Percentiles rank a stretch among this genome's conserved stretches.
Conservation (phyloP, 2,113 vertebrate genomes). For the Mirounga angustirostris region DNA sequence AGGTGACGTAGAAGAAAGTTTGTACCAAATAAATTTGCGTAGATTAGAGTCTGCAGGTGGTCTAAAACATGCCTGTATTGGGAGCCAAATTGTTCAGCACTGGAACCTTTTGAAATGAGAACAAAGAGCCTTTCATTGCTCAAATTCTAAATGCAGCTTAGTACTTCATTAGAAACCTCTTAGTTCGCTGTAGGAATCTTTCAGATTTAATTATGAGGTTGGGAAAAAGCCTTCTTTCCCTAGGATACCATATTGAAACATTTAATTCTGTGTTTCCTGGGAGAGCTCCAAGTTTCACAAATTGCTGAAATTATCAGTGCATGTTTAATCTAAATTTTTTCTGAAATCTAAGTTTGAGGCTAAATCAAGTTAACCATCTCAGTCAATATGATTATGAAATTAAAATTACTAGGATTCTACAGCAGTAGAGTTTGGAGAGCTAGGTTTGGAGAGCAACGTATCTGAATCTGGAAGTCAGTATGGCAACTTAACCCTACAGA, state of each 20-base stretch:
- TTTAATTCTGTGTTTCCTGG: slow-evolving; percentile 84
- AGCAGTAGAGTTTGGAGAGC: background rate
- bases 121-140: slow-evolving; percentile 89
- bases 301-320: slow-evolving; percentile 70
- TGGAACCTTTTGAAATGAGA: slow-evolving; percentile 86
- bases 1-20: slow-evolving; percentile 85
- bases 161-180: slow-evolving; percentile 90
- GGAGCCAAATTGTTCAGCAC: slow-evolving; percentile 85
- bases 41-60: slow-evolving; percentile 88
- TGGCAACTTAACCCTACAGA: background rate
- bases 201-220: slow-evolving; percentile 87
- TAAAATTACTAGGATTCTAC: slow-evolving; percentile 18
- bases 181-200: slow-evolving; percentile 86
- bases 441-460: background rate
- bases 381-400: slow-evolving; percentile 18
- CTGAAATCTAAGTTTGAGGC: slow-evolving; percentile 40
- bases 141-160: slow-evolving; percentile 86
- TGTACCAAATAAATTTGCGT: slow-evolving; percentile 85
- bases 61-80: slow-evolving; percentile 81
- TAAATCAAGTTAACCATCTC: background rate
- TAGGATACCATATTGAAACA: slow-evolving; percentile 77
- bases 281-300: slow-evolving; percentile 77
- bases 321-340: slow-evolving; percentile 54
- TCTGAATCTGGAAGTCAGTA: background rate
- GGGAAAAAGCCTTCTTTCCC: slow-evolving; percentile 65